phyloP scores from a whole-genome alignment of 2,888 invertebrate species.

The Iselma pallidipennis region DNA sequence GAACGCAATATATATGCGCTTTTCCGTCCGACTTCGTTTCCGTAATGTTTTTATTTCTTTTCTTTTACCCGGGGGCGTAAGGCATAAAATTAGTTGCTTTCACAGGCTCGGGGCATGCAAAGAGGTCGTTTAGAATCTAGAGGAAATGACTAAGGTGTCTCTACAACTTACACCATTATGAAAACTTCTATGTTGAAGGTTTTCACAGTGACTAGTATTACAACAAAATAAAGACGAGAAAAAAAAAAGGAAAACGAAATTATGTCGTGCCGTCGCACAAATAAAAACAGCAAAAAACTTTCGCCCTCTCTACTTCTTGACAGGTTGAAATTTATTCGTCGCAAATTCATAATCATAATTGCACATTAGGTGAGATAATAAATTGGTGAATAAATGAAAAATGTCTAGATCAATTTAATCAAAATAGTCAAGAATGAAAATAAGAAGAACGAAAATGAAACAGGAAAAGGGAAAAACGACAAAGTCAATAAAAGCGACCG shows the following conservation, averaged over 20 bases:
- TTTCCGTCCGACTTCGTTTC: conserved; percentile 33
- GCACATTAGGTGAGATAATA: conserved; percentile 3
- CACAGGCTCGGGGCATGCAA: conserved; percentile 43
- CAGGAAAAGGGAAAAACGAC: no score
- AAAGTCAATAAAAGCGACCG: neutral
- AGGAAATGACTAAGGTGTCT: conserved; percentile 48
- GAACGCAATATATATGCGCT: conserved; percentile 33
- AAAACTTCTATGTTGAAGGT: conserved; percentile 31
- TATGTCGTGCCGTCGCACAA: conserved; percentile 25
- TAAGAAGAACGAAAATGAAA: neutral
- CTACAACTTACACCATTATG: conserved; percentile 44
- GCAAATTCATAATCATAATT: conserved; percentile 24
- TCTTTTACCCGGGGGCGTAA: conserved; percentile 38
- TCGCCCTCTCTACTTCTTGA: conserved; percentile 7
- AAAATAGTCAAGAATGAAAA: neutral
- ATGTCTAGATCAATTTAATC: neutral
- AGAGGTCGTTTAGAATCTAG: conserved; percentile 44
- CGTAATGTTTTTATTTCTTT: conserved; percentile 37
- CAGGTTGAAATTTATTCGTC: conserved; percentile 23
- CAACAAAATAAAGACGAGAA: neutral
- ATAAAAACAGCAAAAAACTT: conserved; percentile 23
- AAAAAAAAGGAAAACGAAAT: conserved; percentile 26
- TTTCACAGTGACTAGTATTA: conserved; percentile 20
- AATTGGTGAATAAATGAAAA: neutral
- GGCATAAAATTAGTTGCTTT: conserved; percentile 46